phyloP scores from a whole-genome alignment of 2,888 invertebrate genomes.

The Chalcis sispes region DNA sequence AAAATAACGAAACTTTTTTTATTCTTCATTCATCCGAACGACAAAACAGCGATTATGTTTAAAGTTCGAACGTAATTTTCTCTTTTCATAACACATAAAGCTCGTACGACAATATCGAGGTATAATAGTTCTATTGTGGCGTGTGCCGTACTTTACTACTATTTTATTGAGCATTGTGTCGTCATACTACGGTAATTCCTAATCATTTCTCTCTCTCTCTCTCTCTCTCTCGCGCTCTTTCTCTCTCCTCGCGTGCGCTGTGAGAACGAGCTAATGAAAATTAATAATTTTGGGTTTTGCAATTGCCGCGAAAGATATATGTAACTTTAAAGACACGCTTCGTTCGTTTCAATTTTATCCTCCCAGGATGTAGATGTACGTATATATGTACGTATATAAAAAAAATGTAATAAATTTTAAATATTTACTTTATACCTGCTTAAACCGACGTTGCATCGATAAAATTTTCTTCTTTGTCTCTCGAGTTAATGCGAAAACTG shows the following conservation, averaged over 20 bases:
- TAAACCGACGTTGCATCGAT: no score
- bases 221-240: no score
- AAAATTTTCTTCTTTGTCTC: no score
- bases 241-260: no score
- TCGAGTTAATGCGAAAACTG: no score
- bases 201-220: constrained; percentile 37
- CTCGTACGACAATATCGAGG: neutral
- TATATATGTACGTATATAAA: no score
- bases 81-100: constrained; percentile 40
- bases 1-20: neutral
- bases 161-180: constrained; percentile 43
- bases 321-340: no score
- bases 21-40: no score
- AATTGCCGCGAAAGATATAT: neutral
- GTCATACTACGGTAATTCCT: constrained; percentile 29
- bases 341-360: no score
- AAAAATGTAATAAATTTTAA: no score
- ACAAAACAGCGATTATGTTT: constrained; percentile 2
- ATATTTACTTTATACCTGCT: no score
- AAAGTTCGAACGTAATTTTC: constrained; percentile 43
- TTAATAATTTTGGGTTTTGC: constrained; percentile 9
- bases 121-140: constrained; percentile 49
- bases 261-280: constrained; percentile 32
- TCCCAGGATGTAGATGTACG: no score
- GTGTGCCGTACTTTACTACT: constrained; percentile 19